A percentile compares a stretch with the other conserved stretches of the same genome.
Conservation (phyloP, 2,113 vertebrate genomes). For the Vulpes vulpes region DNA sequence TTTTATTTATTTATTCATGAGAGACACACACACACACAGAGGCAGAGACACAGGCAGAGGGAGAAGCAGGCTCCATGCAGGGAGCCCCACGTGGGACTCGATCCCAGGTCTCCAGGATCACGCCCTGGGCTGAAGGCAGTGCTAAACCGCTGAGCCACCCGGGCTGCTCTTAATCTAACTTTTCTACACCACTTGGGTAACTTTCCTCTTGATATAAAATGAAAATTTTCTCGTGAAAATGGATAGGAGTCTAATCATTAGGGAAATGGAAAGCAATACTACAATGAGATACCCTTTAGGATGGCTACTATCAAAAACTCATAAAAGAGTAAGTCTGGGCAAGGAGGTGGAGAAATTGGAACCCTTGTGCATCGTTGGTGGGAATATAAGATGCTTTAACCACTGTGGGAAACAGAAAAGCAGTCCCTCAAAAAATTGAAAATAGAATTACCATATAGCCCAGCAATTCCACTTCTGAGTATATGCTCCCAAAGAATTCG, state of each 20-base stretch:
- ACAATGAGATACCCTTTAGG: background rate
- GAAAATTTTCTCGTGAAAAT: background rate
- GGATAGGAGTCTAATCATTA: background rate
- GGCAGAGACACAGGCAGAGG: too few relatives aligned
- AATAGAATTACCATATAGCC: background rate
- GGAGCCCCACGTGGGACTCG: too few relatives aligned
- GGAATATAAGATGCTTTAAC: background rate
- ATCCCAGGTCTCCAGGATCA: too few relatives aligned
- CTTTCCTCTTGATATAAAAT: conserved; percentile 14
- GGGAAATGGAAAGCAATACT: background rate
- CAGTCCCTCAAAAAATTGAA: too few relatives aligned
- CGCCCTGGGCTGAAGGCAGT: too few relatives aligned
- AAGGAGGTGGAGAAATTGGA: background rate
- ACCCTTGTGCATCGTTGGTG: background rate
- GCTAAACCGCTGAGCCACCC: too few relatives aligned
- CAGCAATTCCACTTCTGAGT: background rate
- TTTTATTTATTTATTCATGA: too few relatives aligned
- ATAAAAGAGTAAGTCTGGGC: background rate
- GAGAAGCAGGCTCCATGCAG: too few relatives aligned
- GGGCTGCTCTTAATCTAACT: background rate
- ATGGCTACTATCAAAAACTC: background rate
- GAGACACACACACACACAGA: too few relatives aligned
- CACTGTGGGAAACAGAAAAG: background rate
- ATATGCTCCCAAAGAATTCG: background rate
- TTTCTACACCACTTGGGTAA: background rate